Base-by-base conservation (phyloP, 1,140 invertebrate species). In the Tetraneura akinire region DNA sequence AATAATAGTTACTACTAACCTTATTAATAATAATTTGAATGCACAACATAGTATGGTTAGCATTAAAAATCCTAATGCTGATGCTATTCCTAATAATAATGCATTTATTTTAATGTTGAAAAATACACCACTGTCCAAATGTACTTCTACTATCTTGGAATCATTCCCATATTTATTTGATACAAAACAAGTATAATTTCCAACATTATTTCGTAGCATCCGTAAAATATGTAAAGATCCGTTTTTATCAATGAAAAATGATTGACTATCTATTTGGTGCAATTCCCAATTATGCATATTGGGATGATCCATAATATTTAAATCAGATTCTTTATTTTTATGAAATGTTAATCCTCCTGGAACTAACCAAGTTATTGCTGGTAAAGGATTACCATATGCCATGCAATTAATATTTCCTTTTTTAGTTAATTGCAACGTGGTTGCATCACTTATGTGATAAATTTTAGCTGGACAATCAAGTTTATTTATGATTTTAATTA, bases 101-200 rank as follows among this genome's bases (percentile, higher is more conserved):
- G 94, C 96, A 78, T 92, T 88, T 55, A 96, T 91, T 85, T 95
- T 92, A 32, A 96, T 91, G 80, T 91, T 90, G 83, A 91, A 90
- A 86, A 94, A 91, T 66, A 92, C 90, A 5, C 92, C 92, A 47
- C 74, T 78, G 86, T 95, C 92, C 85, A 95, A 91, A 82, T 91
- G 91, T 13, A 95, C 86, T 37, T 90, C 89, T 26, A 94, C 89
- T 83, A 90, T 90, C 11, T 89, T 88, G 9, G 92, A 93, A 5
- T 89, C 86, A 85, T 95, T 96, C 47, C 91, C 91, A 68, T 92
- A 88, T 14, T 93, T 90, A 86, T 96, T 97, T 80, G 91, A 90
- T 18, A 93, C 94, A 83, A 91, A 91, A 85, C 96, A 98, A 53
- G 91, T 90, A 86, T 97, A 98, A 53, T 90, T 87, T n/a, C 96